Evolutionary conservation across 2,113 vertebrate genomes (phyloP).

Genomic region (Ranitomeya variabilis): DNA sequence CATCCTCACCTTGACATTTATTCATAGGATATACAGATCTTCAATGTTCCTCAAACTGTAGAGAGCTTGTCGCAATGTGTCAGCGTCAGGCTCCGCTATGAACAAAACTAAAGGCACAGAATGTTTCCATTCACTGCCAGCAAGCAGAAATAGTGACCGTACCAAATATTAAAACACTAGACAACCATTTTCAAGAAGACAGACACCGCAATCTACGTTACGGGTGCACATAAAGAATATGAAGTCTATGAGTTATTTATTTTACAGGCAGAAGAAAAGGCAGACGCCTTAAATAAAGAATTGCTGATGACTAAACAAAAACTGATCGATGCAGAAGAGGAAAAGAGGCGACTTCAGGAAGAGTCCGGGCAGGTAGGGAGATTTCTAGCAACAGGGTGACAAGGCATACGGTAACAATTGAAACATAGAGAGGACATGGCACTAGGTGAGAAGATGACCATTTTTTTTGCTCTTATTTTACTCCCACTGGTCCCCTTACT

Average conservation of each 20-base stretch:
- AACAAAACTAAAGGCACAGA: not conserved
- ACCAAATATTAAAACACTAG: too few relatives aligned
- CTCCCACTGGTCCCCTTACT: too few relatives aligned
- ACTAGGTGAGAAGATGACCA: too few relatives aligned
- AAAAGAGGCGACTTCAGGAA: conserved; percentile 91
- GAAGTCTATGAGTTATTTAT: not conserved
- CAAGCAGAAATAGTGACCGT: not conserved
- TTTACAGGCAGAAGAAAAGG: conserved; percentile 94
- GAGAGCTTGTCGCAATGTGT: too few relatives aligned
- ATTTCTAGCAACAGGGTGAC: too few relatives aligned
- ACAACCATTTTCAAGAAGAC: too few relatives aligned
- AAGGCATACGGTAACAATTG: too few relatives aligned
- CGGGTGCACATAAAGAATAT: not conserved
- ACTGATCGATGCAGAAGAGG: conserved; percentile 93
- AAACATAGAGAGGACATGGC: too few relatives aligned
- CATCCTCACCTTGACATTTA: too few relatives aligned
- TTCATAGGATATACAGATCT: too few relatives aligned
- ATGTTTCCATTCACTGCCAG: not conserved
- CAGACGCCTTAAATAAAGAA: conserved; percentile 96
- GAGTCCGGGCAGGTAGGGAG: conserved; percentile 88
- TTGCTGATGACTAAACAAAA: conserved; percentile 98
- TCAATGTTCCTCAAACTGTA: too few relatives aligned
- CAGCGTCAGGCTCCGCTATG: not conserved
- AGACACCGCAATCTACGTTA: not conserved
- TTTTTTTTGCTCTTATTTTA: too few relatives aligned